Percentiles rank a stretch among this genome's conserved stretches.
These are phyloP conservation scores for Shinisaurus crocodilurus DNA, from an alignment of 2,113 vertebrate genomes.

Conservation along the genomic window DNA sequence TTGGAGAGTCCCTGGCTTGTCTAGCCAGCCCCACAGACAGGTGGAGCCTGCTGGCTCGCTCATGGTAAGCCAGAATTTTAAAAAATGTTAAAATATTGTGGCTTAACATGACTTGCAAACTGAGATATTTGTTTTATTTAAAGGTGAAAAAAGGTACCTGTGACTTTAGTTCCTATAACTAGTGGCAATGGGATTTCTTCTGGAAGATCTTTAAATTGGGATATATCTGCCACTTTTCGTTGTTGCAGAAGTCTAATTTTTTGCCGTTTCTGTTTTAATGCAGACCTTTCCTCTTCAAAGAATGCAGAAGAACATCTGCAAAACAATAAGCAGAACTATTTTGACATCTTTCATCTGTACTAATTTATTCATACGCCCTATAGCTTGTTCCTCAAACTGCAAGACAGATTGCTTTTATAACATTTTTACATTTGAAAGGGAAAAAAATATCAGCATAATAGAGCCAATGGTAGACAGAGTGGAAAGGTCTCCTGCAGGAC, in stretches of 20 bases:
- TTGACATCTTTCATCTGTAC: not conserved
- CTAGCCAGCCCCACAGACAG: no score
- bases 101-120: no score
- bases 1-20: no score
- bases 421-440: not conserved
- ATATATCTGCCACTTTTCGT: slow-evolving; percentile 93
- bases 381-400: not conserved
- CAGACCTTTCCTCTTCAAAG: slow-evolving; percentile 95
- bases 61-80: no score
- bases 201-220: slow-evolving; percentile 97
- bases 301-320: slow-evolving; percentile 96
- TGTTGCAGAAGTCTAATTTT: slow-evolving; percentile 97
- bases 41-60: no score
- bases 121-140: not conserved
- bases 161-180: slow-evolving; percentile 99
- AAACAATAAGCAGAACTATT: slow-evolving; percentile 39
- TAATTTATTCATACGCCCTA: not conserved
- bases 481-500: not conserved
- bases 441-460: not conserved
- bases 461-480: not conserved
- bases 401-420: not conserved
- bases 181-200: slow-evolving; percentile 96
- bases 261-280: slow-evolving; percentile 93
- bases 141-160: slow-evolving; percentile 78
- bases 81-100: no score